Evolutionary conservation across 2,888 invertebrate genomes (phyloP).

Genomic region (Neria commutata): DNA sequence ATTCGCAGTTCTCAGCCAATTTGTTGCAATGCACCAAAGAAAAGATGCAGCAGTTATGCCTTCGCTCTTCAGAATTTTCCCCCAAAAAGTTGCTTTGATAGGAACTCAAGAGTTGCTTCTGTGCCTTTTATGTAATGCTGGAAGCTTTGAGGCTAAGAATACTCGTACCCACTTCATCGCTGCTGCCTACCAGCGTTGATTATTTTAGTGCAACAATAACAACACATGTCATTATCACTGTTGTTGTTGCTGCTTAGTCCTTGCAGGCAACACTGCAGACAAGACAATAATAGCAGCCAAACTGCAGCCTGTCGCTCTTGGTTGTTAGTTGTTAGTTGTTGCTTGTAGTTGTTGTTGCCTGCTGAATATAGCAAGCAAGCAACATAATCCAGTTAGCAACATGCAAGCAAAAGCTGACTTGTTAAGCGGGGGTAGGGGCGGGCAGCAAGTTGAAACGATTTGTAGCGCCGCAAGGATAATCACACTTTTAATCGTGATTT

Average conservation of each 20-base stretch:
- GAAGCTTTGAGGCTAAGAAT: too few species aligned
- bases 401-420: not conserved
- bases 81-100: too few species aligned
- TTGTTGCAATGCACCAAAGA: not conserved
- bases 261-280: not conserved
- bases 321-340: too few species aligned
- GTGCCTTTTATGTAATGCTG: too few species aligned
- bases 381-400: not conserved
- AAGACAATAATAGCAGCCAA: not conserved
- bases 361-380: not conserved
- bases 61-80: too few species aligned
- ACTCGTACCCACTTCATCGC: too few species aligned
- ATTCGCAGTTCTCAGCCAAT: not conserved
- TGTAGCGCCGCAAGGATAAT: constrained; percentile 60
- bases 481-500: constrained; percentile 62
- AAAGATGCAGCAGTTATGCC: not conserved
- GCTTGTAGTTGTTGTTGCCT: not conserved
- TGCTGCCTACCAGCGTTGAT: not conserved
- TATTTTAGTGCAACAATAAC: not conserved
- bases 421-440: not conserved
- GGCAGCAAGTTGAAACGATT: constrained; percentile 43
- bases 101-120: too few species aligned
- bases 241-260: not conserved
- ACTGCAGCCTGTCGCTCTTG: too few species aligned
- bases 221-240: not conserved